phyloP scores from a whole-genome alignment of 2,888 invertebrate species.

The Dendrolimus houi region DNA sequence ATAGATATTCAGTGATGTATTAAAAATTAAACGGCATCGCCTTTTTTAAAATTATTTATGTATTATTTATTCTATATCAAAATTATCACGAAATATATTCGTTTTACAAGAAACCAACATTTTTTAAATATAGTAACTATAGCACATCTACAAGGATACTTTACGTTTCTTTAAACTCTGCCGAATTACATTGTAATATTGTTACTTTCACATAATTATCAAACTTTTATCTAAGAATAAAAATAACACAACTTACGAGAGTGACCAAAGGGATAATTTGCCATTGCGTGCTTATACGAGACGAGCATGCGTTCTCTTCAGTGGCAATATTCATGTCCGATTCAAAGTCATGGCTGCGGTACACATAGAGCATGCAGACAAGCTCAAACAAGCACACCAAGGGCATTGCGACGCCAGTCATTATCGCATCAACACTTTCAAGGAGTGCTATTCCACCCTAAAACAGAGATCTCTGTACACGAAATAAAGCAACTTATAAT shows the following conservation, averaged over 20 bases:
- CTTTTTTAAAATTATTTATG: no score
- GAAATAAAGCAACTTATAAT: neutral
- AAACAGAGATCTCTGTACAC: neutral
- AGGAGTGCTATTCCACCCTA: constrained; percentile 53
- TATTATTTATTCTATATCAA: no score
- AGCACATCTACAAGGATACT: no score
- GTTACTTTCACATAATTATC: no score
- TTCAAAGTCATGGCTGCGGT: constrained; percentile 49
- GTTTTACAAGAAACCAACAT: no score
- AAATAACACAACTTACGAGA: constrained; percentile 26
- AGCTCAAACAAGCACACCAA: constrained; percentile 45
- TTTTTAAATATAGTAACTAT: no score
- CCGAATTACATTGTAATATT: no score
- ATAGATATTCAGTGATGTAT: no score
- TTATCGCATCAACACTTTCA: constrained; percentile 48
- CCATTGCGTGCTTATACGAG: constrained; percentile 47
- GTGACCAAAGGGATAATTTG: constrained; percentile 44
- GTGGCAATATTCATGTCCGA: constrained; percentile 57
- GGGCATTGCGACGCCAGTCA: constrained; percentile 41
- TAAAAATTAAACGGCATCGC: no score
- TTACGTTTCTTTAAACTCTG: no score
- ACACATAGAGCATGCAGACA: constrained; percentile 44
- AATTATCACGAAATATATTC: no score
- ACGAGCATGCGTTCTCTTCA: constrained; percentile 50
- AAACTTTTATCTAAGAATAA: no score